Percentiles rank a stretch among this genome's conserved stretches.
These are phyloP conservation scores for Pedicia rivosa DNA, from an alignment of 2,888 invertebrate species.

Conservation along the genomic window DNA sequence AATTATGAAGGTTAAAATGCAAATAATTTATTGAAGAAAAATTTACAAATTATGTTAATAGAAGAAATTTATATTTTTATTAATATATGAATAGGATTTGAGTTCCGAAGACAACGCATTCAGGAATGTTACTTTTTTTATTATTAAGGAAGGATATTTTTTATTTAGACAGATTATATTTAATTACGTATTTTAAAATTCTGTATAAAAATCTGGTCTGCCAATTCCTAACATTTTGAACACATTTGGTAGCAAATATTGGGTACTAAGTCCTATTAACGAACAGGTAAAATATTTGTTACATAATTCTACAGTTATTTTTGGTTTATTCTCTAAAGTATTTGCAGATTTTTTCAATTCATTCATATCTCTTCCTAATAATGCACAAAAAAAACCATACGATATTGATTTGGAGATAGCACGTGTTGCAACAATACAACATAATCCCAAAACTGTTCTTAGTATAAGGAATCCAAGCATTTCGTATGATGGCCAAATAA, in stretches of 20 bases:
- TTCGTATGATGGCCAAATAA: slow-evolving; percentile 62
- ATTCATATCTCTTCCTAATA: slow-evolving; percentile 49
- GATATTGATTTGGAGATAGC: slow-evolving; percentile 50
- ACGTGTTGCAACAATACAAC: slow-evolving; percentile 51
- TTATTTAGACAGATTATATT: no score
- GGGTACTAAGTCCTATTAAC: slow-evolving; percentile 62
- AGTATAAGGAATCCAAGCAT: slow-evolving; percentile 52
- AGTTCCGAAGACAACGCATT: no score
- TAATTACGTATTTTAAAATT: slow-evolving; percentile 40
- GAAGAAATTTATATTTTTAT: no score
- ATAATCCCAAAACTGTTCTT: slow-evolving; percentile 59
- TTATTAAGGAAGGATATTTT: no score
- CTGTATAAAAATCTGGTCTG: slow-evolving; percentile 70
- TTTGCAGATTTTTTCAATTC: slow-evolving; percentile 47
- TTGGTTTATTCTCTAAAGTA: slow-evolving; percentile 49
- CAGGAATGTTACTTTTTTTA: no score
- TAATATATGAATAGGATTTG: no score
- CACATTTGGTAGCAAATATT: slow-evolving; percentile 59
- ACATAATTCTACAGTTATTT: slow-evolving; percentile 62
- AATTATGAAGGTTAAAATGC: no score
- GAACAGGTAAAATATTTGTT: slow-evolving; percentile 72
- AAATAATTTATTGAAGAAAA: no score
- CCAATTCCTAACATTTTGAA: slow-evolving; percentile 63
- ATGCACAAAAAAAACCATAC: slow-evolving; percentile 50
- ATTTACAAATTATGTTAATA: no score